Conservation (phyloP, 1,140 invertebrate genomes). For the Calosoma granatense region DNA sequence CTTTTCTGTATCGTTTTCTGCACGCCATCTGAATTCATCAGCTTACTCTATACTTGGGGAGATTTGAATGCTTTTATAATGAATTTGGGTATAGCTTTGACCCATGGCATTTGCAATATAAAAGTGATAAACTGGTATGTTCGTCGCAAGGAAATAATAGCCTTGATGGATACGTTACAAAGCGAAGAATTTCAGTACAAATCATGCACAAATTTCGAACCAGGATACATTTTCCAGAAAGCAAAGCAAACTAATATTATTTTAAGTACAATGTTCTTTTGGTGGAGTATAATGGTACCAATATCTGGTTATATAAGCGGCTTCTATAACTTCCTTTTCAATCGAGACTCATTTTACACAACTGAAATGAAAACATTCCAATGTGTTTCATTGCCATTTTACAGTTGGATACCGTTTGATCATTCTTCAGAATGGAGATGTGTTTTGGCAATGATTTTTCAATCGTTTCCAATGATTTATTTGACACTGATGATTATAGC, state of each 20-base stretch:
- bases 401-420: slow-evolving; percentile 27
- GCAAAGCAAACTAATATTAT: neutral
- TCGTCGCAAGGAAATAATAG: neutral
- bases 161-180: neutral
- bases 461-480: slow-evolving; percentile 27
- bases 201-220: neutral
- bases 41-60: neutral
- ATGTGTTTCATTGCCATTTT: slow-evolving; percentile 21
- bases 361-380: neutral
- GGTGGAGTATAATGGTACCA: neutral
- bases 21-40: neutral
- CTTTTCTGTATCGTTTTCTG: slow-evolving; percentile 2
- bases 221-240: neutral
- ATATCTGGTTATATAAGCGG: neutral
- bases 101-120: neutral
- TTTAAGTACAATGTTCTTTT: neutral
- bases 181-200: neutral
- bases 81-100: slow-evolving; percentile 1
- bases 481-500: slow-evolving; percentile 28
- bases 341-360: neutral
- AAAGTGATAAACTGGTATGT: slow-evolving; percentile 5
- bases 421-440: slow-evolving; percentile 21
- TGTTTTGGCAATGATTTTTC: slow-evolving; percentile 24
- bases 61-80: neutral
- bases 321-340: neutral